Base-by-base conservation (phyloP, 2,113 vertebrate species). In the Proteles cristata region DNA sequence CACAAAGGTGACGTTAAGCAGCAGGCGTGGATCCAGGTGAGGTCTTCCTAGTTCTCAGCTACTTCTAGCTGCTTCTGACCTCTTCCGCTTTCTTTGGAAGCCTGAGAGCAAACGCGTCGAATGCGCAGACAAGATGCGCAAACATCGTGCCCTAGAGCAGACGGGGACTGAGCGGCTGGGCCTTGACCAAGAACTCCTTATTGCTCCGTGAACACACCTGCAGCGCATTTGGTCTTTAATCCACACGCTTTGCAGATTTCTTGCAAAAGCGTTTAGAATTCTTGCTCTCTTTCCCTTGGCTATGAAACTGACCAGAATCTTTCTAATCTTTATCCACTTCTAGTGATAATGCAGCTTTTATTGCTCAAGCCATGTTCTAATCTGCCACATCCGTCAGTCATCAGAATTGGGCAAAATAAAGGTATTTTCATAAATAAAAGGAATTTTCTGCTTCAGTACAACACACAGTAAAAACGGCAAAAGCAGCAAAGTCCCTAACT, bases 11-110 rank as follows among this genome's bases (percentile, higher is more conserved):
- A 99, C 17, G 97, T 99, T 50, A 99, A 99, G 86, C 99, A 99
- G 97, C 99, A 99, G 97, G 99, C 99, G 2, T 99, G 99, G 99
- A 98, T 99, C 77, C 99, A 99, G 99, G 99, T 99, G 98, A 58
- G 9, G 5, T 45, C 88, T 86, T 2, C 79, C 2, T 3, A 0
- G 0, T 0, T 2, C 58, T 0, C 10, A 0, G 3, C 35, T 11
- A 39, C 39, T 39, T 39, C 39, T 39, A 45, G 35, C 31, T 35
- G 73, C 23, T 4, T 25, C 31, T 19, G 43, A 15, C 50, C 23
- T 14, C 66, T 5, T 11, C 76, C 0, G 0, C 35, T 48, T 28
- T 28, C 43, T 39, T 17, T 23, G 55, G 88, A 35, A 69, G 35
- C 55, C 74, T 61, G 0, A 43, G 14, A 26, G 11, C 16, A 14